Conservation (phyloP, 1,140 invertebrate species). For the Tribolium madens region DNA sequence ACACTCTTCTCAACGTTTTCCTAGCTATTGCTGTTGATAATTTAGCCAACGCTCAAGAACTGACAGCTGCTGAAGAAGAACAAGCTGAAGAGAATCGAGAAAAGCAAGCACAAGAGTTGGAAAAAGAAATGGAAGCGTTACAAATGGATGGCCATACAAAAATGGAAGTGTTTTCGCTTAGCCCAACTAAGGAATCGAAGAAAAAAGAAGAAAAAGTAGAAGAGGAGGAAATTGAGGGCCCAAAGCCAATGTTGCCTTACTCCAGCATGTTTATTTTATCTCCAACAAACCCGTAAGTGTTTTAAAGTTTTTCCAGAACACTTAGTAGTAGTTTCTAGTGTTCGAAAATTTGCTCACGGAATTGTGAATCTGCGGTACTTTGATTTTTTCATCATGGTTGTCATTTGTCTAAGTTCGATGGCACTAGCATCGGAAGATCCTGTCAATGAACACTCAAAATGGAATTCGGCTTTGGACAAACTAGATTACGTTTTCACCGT, state of each 20-base stretch:
- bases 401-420: conserved; percentile 97
- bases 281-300: conserved; percentile 97
- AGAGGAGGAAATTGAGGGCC: conserved; percentile 89
- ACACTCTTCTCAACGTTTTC: conserved; percentile 99
- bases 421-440: conserved; percentile 99
- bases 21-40: conserved; percentile 99
- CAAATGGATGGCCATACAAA: conserved; percentile 68
- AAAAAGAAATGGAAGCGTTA: conserved; percentile 69
- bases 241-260: conserved; percentile 99
- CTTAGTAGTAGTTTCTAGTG: conserved; percentile 71
- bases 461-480: conserved; percentile 94
- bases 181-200: conserved; percentile 71
- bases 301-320: background rate
- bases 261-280: conserved; percentile 99
- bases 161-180: conserved; percentile 76
- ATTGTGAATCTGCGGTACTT: conserved; percentile 98
- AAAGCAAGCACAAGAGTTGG: conserved; percentile 86
- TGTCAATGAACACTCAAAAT: conserved; percentile 88
- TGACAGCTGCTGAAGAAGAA: conserved; percentile 99
- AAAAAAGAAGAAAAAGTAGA: conserved; percentile 81
- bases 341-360: conserved; percentile 94
- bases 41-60: conserved; percentile 99
- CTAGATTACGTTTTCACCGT: conserved; percentile 99
- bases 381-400: conserved; percentile 99
- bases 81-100: conserved; percentile 92